phyloP scores from a whole-genome alignment of 92 coral and sea anemone species.

The Meandrina meandrites region DNA sequence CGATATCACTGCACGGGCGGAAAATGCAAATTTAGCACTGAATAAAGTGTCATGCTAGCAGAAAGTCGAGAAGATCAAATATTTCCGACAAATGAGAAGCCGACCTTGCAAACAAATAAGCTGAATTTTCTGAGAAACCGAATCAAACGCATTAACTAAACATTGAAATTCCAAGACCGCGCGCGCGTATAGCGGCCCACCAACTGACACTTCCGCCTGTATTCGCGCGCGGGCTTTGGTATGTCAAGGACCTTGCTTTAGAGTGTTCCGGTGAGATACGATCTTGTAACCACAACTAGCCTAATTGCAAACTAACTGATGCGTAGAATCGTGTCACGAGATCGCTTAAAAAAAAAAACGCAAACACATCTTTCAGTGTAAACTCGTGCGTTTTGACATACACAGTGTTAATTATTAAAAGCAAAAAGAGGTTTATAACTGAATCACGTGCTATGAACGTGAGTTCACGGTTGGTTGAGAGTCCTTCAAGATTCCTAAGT shows the following conservation, averaged over 20 bases:
- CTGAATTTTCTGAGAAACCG: neutral
- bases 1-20: neutral
- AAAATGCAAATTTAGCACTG: neutral
- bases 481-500: conserved; percentile 1
- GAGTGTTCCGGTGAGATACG: conserved; percentile 4
- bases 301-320: neutral
- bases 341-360: neutral
- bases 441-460: neutral
- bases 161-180: neutral
- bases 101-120: neutral
- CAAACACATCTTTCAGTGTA: neutral
- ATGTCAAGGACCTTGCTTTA: neutral
- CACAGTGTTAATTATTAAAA: neutral
- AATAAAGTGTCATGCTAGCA: neutral
- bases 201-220: neutral
- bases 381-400: neutral
- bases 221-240: neutral
- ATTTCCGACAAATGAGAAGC: neutral
- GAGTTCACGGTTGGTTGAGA: neutral
- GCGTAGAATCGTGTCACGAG: neutral
- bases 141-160: neutral
- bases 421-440: neutral
- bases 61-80: neutral
- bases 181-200: neutral
- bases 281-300: neutral